Percentiles rank a stretch among this genome's conserved stretches.
These are phyloP conservation scores for Carassius auratus DNA, from an alignment of 2,113 vertebrate genomes.

Conservation along the genomic window DNA sequence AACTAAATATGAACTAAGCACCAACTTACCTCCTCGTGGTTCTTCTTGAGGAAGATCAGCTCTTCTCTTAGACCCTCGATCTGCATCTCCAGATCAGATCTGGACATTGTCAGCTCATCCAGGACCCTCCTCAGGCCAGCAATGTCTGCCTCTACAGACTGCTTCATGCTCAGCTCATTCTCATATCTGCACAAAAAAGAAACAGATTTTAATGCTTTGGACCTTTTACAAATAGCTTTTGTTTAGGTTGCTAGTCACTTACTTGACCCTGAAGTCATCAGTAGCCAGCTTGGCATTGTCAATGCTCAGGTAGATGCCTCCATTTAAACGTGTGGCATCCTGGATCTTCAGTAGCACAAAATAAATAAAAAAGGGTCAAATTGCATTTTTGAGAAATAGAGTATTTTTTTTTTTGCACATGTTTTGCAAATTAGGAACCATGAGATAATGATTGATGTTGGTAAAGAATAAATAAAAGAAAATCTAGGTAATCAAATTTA, in stretches of 20 bases:
- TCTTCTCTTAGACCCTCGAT: constrained; percentile 79
- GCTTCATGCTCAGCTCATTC: constrained; percentile 80
- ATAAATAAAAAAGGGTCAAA: too few relatives aligned
- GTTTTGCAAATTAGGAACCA: too few relatives aligned
- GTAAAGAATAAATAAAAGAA: not conserved
- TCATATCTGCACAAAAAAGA: constrained; percentile 75
- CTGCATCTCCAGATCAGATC: constrained; percentile 79
- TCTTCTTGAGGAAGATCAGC: constrained; percentile 81
- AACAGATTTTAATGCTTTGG: not conserved
- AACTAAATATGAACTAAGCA: not conserved
- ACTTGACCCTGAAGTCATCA: constrained; percentile 82
- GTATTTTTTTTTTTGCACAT: too few relatives aligned
- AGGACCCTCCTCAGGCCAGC: constrained; percentile 74
- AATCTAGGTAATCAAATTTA: not conserved
- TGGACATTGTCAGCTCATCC: constrained; percentile 76
- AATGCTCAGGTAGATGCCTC: constrained; percentile 70
- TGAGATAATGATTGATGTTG: too few relatives aligned
- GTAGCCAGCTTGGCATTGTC: constrained; percentile 82
- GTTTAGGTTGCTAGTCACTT: constrained; percentile 50
- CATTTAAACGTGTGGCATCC: constrained; percentile 69
- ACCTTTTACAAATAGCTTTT: not conserved
- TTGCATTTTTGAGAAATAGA: too few relatives aligned
- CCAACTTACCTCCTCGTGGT: constrained; percentile 78
- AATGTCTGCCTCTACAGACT: constrained; percentile 84
- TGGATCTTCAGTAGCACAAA: constrained; percentile 66